Evolutionary conservation across 2,113 vertebrate species (phyloP).

Genomic region (Syngnathus floridae): DNA sequence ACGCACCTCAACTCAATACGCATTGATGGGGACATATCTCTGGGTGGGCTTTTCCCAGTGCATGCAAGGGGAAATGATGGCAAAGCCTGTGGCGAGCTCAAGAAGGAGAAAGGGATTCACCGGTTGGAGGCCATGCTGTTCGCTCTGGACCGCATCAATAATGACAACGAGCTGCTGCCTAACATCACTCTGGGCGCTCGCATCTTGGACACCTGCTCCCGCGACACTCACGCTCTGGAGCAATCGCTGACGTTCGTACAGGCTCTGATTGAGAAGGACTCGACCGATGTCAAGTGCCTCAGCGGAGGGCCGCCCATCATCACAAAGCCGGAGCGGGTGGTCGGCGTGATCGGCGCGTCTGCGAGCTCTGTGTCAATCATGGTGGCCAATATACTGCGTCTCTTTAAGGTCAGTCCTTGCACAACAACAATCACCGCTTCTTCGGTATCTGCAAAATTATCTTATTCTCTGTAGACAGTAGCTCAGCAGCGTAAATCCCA

Average conservation of each 20-base stretch:
- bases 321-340: constrained; percentile 89
- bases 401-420: constrained; percentile 87
- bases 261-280: constrained; percentile 93
- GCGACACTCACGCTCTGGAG: constrained; percentile 92
- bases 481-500: not conserved
- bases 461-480: not conserved
- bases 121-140: constrained; percentile 95
- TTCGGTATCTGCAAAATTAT: not conserved
- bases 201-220: constrained; percentile 92
- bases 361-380: constrained; percentile 96
- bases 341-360: constrained; percentile 89
- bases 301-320: constrained; percentile 90
- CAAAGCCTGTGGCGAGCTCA: constrained; percentile 90
- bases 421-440: not conserved
- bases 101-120: constrained; percentile 96
- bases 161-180: constrained; percentile 89
- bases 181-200: constrained; percentile 93
- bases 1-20: constrained; percentile 94
- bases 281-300: constrained; percentile 88
- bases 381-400: constrained; percentile 95
- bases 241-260: constrained; percentile 96
- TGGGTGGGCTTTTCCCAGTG: constrained; percentile 91
- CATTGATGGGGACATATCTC: constrained; percentile 91
- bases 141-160: constrained; percentile 92
- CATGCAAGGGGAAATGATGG: constrained; percentile 83